These are phyloP conservation scores for Mystacides longicornis DNA, from an alignment of 2,888 invertebrate genomes.

Conservation along the genomic window DNA sequence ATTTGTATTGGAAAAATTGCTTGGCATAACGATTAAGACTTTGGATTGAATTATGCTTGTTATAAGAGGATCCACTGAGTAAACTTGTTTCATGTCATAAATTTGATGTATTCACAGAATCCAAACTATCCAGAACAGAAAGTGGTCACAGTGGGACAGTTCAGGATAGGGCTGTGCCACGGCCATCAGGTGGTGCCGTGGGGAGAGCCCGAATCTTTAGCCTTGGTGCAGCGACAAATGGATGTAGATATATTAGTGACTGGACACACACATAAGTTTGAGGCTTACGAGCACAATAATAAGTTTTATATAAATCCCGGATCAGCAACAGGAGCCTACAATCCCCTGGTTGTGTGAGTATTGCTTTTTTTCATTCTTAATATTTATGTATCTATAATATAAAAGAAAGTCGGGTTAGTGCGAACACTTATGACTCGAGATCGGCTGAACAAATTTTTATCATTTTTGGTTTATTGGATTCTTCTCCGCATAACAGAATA, in stretches of 20 bases:
- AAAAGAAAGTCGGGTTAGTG: too few relatives aligned
- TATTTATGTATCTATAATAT: too few relatives aligned
- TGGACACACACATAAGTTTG: conserved; percentile 97
- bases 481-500: too few relatives aligned
- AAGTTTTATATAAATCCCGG: conserved; percentile 99
- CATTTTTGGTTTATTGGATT: too few relatives aligned
- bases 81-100: too few relatives aligned
- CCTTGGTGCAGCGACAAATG: conserved; percentile 89
- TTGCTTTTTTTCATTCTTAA: conserved; percentile 5
- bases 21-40: too few relatives aligned
- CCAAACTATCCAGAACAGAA: conserved; percentile 94
- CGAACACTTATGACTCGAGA: too few relatives aligned
- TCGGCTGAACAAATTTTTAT: too few relatives aligned
- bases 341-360: conserved; percentile 79
- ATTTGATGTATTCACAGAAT: conserved; percentile 65
- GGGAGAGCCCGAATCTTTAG: conserved; percentile 90
- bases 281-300: conserved; percentile 96
- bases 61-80: too few relatives aligned
- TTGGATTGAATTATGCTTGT: too few relatives aligned
- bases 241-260: conserved; percentile 98
- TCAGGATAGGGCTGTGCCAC: conserved; percentile 94
- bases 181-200: conserved; percentile 98
- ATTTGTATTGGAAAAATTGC: too few relatives aligned
- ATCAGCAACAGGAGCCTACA: conserved; percentile 96
- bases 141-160: conserved; percentile 97